Base-by-base conservation (phyloP, 2,113 vertebrate species). In the Casuarius casuarius region DNA sequence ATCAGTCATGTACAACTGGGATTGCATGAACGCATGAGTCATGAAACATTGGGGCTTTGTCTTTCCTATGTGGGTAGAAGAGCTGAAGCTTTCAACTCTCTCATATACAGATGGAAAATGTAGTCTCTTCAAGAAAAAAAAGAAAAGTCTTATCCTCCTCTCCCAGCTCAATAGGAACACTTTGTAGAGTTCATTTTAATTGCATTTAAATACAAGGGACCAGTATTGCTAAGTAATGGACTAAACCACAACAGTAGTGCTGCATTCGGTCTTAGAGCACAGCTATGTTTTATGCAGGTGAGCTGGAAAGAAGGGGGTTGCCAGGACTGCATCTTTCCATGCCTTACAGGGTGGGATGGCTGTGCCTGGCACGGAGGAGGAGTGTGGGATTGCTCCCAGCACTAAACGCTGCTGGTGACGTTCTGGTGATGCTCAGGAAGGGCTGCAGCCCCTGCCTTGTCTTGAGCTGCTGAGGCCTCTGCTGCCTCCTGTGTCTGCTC, bases 311-410 rank as follows among this genome's bases (percentile, higher is more conserved):
- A 38, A 67, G 38, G 12, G 8, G 14, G 44, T 81, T 81, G 31
- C n/a, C 22, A 58, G 63, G 51, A 63, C 9, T 0, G 0, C 31
- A 67, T 14, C 0, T 1, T 26, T 33, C 48, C 4, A 1, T 0
- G 4, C 31, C 51, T 56, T 63, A 5, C 18, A 25, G 79, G n/a
- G 15, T 65, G 33, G 38, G 35, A 63, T 13, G 48, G 20, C 16
- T 3, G 9, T 31, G n/a, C 44, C 31, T n/a, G 33, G 23, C 42
- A 48, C 0, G 4, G 42, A 66, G 40, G 33, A 82, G 25, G 31
- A 59, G 17, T 19, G 29, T 31, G 31, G 29, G 29, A 33, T 59
- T 33, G 17, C 29, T 59, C 56, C 29, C 56, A 33, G 56, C 56
- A 33, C 56, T 19, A 7, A 6, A 29, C 28, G 15, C 54, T 56